Evolutionary conservation across 2,113 vertebrate species (phyloP), one percentile per base, ranked within the genome.

Genomic region (Typhlomys cinereus): DNA sequence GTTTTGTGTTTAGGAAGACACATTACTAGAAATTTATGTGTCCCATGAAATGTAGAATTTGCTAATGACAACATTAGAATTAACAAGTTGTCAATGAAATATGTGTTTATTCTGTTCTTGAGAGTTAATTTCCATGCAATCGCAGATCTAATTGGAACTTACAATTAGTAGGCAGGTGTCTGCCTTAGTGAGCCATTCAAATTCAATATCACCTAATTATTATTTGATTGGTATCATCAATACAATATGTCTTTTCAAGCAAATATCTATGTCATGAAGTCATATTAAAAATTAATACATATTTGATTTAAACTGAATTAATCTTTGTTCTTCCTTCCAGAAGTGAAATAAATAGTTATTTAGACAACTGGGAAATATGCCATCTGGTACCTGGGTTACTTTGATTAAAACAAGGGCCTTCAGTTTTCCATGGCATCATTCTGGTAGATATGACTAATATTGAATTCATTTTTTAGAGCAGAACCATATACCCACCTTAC

Each of bases 221-320:
- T 90, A 87, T 94, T 93, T 92, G 71, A 92, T 95, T 89, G 80
- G 64, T n/a, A 79, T 91, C 73, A 93, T 96, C 81, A 96, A 93
- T 95, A 93, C 64, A 80, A 70, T 91, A 92, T 81, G 67, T 52
- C 57, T 92, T 90, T 82, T 87, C 73, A 75, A 89, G 62, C 46
- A 95, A 76, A 93, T 81, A 73, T 14, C 31, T 94, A 31, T 91
- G 59, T 62, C n/a, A 69, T 87, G 13, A 34, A 91, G 61, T 73
- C 44, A 76, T 89, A 75, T 94, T 14, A 92, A 83, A 96, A 94
- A 91, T 89, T 83, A 93, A 85, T 78, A 84, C 15, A 48, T 41
- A 95, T 87, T 86, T 23, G 61, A 13, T 78, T 85, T 92, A 79
- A 91, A 50, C 10, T 4, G 44, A 31, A 36, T 96, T 89, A 93